Conservation (phyloP, 2,888 invertebrate species). For the Toxonevra muliebris region DNA sequence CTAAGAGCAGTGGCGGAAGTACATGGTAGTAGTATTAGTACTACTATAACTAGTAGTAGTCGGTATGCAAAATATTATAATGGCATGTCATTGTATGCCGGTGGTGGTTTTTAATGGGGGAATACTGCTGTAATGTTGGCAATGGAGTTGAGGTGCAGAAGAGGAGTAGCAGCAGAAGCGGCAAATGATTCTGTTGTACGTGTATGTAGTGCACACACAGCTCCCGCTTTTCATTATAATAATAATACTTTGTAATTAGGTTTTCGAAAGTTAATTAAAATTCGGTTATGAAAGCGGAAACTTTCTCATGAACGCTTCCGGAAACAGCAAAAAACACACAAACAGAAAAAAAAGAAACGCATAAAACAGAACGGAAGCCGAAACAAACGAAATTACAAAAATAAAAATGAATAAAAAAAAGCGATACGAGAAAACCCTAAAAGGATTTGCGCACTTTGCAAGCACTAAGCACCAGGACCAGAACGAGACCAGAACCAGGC, state of each 20-base stretch:
- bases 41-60: background rate
- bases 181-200: too few relatives aligned
- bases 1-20: too few relatives aligned
- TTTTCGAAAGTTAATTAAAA: conserved; percentile 65
- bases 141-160: background rate
- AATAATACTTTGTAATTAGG: conserved; percentile 65
- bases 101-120: conserved; percentile 12
- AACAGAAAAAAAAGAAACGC: conserved; percentile 42
- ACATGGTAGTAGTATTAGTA: conserved; percentile 2
- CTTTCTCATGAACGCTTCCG: conserved; percentile 61
- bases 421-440: conserved; percentile 15
- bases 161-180: too few relatives aligned
- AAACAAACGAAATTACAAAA: conserved; percentile 43
- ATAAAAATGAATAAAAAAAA: conserved; percentile 24
- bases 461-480: conserved; percentile 22
- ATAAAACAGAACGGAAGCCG: conserved; percentile 33
- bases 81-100: background rate
- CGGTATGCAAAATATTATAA: background rate
- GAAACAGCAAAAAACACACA: conserved; percentile 41
- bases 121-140: conserved; percentile 7
- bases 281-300: conserved; percentile 65
- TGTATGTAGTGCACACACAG: conserved; percentile 13
- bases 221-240: conserved; percentile 59
- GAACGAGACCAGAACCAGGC: conserved; percentile 31
- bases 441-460: conserved; percentile 44